phyloP scores from a whole-genome alignment of 2,888 invertebrate genomes.

The Troides oblongomaculatus region DNA sequence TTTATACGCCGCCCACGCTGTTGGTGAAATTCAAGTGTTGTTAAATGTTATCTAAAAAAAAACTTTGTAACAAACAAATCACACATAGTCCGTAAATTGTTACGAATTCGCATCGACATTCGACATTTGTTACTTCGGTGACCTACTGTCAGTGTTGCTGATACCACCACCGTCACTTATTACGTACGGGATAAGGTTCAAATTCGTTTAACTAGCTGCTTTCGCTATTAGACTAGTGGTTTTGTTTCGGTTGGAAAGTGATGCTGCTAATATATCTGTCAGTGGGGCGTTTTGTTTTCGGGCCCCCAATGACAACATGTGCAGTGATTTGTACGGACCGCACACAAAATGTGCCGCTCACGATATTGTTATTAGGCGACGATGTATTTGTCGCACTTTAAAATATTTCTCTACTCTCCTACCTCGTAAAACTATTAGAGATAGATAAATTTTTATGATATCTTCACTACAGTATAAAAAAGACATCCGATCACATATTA shows the following conservation, averaged over 20 bases:
- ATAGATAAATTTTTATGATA: conserved; percentile 33
- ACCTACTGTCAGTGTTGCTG: conserved; percentile 17
- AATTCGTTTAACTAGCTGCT: not conserved
- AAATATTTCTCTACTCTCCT: conserved; percentile 55
- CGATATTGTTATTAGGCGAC: conserved; percentile 66
- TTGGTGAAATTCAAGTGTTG: conserved; percentile 22
- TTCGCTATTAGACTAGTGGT: conserved; percentile 10
- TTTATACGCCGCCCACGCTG: conserved; percentile 25
- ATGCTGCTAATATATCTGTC: conserved; percentile 74
- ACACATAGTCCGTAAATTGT: conserved; percentile 25
- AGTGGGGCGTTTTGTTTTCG: conserved; percentile 67
- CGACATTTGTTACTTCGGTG: conserved; percentile 27
- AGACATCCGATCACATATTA: not conserved
- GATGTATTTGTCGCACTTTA: conserved; percentile 65
- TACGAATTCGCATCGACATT: conserved; percentile 27
- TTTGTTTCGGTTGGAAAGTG: conserved; percentile 54
- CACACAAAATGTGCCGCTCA: conserved; percentile 53
- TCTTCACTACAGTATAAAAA: not conserved
- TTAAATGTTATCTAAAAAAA: conserved; percentile 7
- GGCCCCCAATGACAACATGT: conserved; percentile 61
- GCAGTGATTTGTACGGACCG: conserved; percentile 67
- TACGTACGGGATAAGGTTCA: not conserved
- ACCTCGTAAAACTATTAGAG: conserved; percentile 66
- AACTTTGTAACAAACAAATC: conserved; percentile 6
- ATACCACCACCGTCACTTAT: not conserved